Evolutionary conservation across 2,797 vertebrate species (phyloP), one percentile per base, ranked within the genome.

Genomic region (Avahi laniger): DNA sequence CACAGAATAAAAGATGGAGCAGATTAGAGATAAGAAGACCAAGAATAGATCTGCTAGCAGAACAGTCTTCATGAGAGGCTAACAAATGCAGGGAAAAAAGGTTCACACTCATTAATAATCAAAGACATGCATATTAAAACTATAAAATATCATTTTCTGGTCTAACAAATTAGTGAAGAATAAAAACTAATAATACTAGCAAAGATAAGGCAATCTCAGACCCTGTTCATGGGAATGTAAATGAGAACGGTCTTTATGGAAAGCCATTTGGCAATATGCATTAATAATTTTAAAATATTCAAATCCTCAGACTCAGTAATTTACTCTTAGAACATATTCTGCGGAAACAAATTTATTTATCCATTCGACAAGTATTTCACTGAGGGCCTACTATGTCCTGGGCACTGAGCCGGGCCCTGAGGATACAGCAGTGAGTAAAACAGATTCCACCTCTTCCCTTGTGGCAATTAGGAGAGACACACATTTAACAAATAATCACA

Each of bases 71-170:
- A 43, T 3, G 76, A 95, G 61, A 96, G 33, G 48, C 61, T 91
- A 94, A 70, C 54, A 69, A 89, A 93, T 7, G 43, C 12, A 6
- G 10, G 2, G 43, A 1, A 2, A 10, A 33, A 33, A 9, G 18
- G 46, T 85, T 89, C 81, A 85, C 1, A 14, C 14, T 96, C 50
- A 63, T 30, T 82, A 93, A 93, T 93, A 95, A 89, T 67, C 43
- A 95, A 95, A 93, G 78, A 91, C 18, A 84, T 6, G 41, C 38
- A 95, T 93, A 95, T 97, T 91, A 96, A 93, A 97, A 80, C 69
- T 41, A 93, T 93, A 91, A 95, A 94, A 46, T 10, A 91, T 10
- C 43, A 59, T 76, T 78, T 88, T 93, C 17, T 50, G 30, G 24
- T 78, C 76, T 91, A 91, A 59, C 57, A 75, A 95, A 93, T 94